Evolutionary conservation across 2,113 vertebrate genomes (phyloP), one percentile per base, ranked within the genome.

Genomic region (Lutjanus erythropterus): DNA sequence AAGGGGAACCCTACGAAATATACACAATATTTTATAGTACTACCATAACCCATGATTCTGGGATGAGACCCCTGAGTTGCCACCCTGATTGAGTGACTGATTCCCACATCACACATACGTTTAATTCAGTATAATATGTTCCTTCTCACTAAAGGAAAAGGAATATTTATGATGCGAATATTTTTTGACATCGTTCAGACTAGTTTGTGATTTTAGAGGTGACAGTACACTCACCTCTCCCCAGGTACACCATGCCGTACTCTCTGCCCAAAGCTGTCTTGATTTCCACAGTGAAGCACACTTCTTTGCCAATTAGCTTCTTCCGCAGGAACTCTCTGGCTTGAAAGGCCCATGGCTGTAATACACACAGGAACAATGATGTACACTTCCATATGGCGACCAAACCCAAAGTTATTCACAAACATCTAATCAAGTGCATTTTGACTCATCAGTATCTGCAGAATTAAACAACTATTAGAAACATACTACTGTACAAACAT

Each of bases 231-330:
- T 92, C 86, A 98, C 98, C 98, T 96, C 94, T 98, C 0, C 98
- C 98, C 90, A 99, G 77, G 89, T 97, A 99, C 9, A 99, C 96
- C 94, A 97, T 96, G 58, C 98, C 97, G 0, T 99, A 99, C 91
- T 99, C 98, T 23, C 98, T 94, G 70, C 96, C 97, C 82, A 96
- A 93, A 0, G 92, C 89, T 1, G 96, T 97, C 94, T 97, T 98
- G 92, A 97, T 96, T 89, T 99, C 98, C 88, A 99, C 97, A 0
- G 96, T 98, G 83, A 99, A 99, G 93, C 97, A 99, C 11, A 99
- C 96, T 88, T 99, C 98, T 94, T 99, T 99, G 37, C 98, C 98
- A 11, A 99, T 99, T 65, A 99, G 92, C 91, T 99, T 99, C 95
- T 98, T 99, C 25, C 98, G 93, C 84, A 99, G 94, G 83, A 98